Evolutionary conservation across 2,113 vertebrate species (phyloP), one percentile per base, ranked within the genome.

Genomic region (Pangasianodon gigas): DNA sequence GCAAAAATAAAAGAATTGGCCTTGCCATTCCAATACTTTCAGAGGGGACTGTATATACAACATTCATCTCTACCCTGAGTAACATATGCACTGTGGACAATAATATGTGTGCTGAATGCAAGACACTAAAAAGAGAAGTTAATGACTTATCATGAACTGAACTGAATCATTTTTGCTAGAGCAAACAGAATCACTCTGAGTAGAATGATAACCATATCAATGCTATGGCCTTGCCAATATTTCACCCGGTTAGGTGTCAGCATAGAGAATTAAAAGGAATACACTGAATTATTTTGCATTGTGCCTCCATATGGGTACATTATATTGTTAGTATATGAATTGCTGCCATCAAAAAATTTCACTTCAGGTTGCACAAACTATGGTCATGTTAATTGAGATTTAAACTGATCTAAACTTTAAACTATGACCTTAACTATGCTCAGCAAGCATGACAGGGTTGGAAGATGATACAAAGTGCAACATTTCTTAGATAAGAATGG

Each of bases 91-190:
- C 26, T 46, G 41, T 44, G 37, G 21, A 77, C 41, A 74, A 74
- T 51, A 52, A 86, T 41, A 74, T 48, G 29, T 54, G 18, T 16
- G 21, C 9, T 44, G 32, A 69, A 79, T 26, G 46, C 67, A 79
- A 56, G 10, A 86, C 62, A 21, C 19, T 44, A 56, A 54, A 41
- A 54, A 56, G 67, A 52, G 16, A 71, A 19, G 94, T 94, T 93
- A 95, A 94, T 94, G 90, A 93, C 85, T 94, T 85, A 94, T 80
- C 26, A 18, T 51, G 29, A 80, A 29, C 11, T 80, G 77, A 51
- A 52, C 48, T 90, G 82, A 88, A 14, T 32, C 77, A 46, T 90
- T 81, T 84, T 85, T 80, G 46, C 79, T 48, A 60, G 84, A 87
- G 18, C 48, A 10, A 77, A 90, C 91, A 90, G 88, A 90, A 93